A percentile compares a stretch with the other conserved stretches of the same genome.
Conservation (phyloP, 1,140 invertebrate species). For the Drosophila bipectinata region DNA sequence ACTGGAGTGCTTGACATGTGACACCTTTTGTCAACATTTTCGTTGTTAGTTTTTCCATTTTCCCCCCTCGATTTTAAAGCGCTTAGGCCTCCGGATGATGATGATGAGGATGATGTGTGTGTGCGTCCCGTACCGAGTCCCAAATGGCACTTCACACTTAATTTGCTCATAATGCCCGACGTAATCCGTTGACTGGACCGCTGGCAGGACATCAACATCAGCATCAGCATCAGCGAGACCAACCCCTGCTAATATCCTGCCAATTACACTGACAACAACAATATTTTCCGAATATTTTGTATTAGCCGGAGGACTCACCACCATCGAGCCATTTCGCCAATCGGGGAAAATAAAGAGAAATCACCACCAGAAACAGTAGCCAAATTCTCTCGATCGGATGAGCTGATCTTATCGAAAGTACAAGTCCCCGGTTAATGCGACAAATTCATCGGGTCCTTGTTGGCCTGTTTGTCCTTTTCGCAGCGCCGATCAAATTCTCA, state of each 20-base stretch:
- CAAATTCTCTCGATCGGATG: neutral
- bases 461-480: conserved; percentile 49
- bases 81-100: conserved; percentile 43
- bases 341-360: conserved; percentile 3
- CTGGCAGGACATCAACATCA: conserved; percentile 5
- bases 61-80: conserved; percentile 43
- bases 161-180: conserved; percentile 78
- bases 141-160: conserved; percentile 82
- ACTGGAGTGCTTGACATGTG: conserved; percentile 67
- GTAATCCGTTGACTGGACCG: conserved; percentile 61
- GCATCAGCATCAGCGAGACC: too few relatives aligned
- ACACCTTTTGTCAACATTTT: conserved; percentile 72
- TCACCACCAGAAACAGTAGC: conserved; percentile 15
- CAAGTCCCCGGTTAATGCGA: conserved; percentile 75
- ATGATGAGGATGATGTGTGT: conserved; percentile 1
- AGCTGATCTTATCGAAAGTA: conserved; percentile 59
- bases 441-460: conserved; percentile 68
- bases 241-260: conserved; percentile 70
- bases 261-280: conserved; percentile 76
- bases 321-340: conserved; percentile 17
- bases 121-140: conserved; percentile 43
- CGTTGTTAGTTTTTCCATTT: conserved; percentile 35
- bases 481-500: conserved; percentile 66
- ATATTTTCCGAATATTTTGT: conserved; percentile 69
- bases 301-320: conserved; percentile 39